phyloP scores from a whole-genome alignment of 2,888 invertebrate genomes.

The Drosophila pseudotakahashii region DNA sequence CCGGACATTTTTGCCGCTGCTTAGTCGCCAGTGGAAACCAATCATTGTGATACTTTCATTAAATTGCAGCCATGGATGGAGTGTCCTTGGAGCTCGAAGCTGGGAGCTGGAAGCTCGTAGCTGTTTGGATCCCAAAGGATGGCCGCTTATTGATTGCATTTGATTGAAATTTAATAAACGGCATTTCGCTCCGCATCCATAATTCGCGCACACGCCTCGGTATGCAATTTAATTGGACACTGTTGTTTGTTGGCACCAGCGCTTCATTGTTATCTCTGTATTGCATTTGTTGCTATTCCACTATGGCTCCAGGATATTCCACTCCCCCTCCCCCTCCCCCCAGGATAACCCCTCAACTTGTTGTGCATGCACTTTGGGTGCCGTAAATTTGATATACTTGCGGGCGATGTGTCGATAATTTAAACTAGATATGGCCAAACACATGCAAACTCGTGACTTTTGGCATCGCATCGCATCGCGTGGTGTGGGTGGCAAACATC shows the following conservation, averaged over 20 bases:
- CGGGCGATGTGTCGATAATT: constrained; percentile 64
- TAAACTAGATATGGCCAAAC: constrained; percentile 56
- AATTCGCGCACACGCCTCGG: constrained; percentile 60
- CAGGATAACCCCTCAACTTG: constrained; percentile 4
- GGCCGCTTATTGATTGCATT: constrained; percentile 58
- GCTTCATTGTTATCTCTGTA: constrained; percentile 60
- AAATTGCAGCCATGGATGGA: constrained; percentile 52
- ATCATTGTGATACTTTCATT: constrained; percentile 81
- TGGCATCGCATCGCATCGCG: constrained; percentile 40
- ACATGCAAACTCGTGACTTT: constrained; percentile 57
- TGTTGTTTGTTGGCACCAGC: constrained; percentile 59
- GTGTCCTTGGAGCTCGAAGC: background rate
- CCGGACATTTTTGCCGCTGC: constrained; percentile 68
- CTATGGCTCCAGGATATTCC: constrained; percentile 34
- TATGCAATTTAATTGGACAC: constrained; percentile 76
- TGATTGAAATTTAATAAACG: constrained; percentile 72
- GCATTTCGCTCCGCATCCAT: constrained; percentile 56
- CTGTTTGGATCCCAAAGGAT: constrained; percentile 1
- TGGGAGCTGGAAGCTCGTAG: background rate
- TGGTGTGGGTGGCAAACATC: background rate
- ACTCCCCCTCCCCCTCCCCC: background rate
- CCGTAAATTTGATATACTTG: constrained; percentile 76
- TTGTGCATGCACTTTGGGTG: constrained; percentile 55
- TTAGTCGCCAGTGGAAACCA: constrained; percentile 79
- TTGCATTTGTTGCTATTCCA: constrained; percentile 40